Conservation (phyloP, 2,797 vertebrate species). For the Acrossocheilus wenchowensis region DNA sequence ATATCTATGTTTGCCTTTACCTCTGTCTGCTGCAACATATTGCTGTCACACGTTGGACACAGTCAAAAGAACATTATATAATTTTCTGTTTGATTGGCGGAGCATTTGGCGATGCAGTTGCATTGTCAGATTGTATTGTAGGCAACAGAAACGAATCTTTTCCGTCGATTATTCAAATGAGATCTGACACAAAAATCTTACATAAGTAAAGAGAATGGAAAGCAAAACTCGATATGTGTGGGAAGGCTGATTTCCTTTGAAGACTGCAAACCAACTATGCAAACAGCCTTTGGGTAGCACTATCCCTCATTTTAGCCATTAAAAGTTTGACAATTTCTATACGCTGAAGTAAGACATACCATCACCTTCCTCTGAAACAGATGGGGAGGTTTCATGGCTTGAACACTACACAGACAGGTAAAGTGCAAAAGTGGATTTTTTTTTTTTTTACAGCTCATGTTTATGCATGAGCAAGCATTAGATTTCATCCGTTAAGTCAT, state of each 20-base stretch:
- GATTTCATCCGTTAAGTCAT: constrained; percentile 48
- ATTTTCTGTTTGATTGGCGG: constrained; percentile 33
- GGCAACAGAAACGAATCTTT: constrained; percentile 29
- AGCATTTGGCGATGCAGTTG: constrained; percentile 15
- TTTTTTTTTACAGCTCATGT: constrained; percentile 67
- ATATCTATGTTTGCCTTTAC: constrained; percentile 30
- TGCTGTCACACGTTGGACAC: constrained; percentile 27
- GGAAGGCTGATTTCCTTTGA: constrained; percentile 56
- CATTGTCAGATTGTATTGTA: constrained; percentile 32
- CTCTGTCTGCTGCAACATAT: constrained; percentile 27
- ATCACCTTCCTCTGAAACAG: constrained; percentile 63
- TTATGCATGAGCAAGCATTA: constrained; percentile 72
- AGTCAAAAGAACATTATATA: constrained; percentile 11
- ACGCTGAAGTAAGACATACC: constrained; percentile 62
- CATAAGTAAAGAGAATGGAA: constrained; percentile 43
- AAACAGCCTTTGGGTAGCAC: constrained; percentile 60
- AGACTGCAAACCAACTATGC: constrained; percentile 49
- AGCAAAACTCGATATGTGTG: constrained; percentile 56
- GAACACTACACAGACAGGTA: constrained; percentile 14
- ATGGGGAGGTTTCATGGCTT: constrained; percentile 44
- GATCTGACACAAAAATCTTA: constrained; percentile 59
- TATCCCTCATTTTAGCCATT: constrained; percentile 54
- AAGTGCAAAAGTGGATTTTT: constrained; percentile 18
- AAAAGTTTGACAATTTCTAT: constrained; percentile 67
- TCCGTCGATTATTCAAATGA: constrained; percentile 52